A percentile compares a stretch with the other conserved stretches of the same genome.
Conservation (phyloP, 2,797 vertebrate species). For the Hylomyscus alleni region DNA sequence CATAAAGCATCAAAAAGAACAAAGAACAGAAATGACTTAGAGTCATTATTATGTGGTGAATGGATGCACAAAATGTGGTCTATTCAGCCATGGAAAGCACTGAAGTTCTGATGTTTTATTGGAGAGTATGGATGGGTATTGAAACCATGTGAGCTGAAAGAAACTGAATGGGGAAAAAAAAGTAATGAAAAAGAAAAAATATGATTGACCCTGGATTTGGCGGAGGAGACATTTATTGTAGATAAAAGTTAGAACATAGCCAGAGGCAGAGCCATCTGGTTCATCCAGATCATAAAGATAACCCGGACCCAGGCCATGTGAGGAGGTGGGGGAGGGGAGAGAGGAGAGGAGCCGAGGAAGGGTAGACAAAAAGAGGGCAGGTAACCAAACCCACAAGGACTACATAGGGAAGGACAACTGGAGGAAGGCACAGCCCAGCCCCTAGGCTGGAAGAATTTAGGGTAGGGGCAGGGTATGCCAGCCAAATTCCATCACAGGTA, state of each 20-base stretch:
- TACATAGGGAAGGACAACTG: neutral
- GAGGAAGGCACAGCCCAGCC: neutral
- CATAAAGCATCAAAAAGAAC: neutral
- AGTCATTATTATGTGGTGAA: accelerated
- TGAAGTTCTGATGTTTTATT: neutral
- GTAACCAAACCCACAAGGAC: neutral
- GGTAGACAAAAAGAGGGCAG: no score
- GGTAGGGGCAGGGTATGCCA: neutral
- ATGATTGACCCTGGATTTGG: neutral
- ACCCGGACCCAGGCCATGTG: neutral
- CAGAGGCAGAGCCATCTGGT: neutral
- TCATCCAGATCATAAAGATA: neutral
- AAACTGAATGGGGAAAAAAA: neutral
- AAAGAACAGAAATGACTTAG: neutral
- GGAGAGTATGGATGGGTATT: neutral
- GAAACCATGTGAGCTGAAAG: neutral
- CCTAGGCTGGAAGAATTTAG: neutral
- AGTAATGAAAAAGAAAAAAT: neutral
- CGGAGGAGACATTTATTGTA: neutral
- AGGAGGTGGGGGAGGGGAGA: neutral
- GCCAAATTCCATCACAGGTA: neutral
- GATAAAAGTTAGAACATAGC: neutral
- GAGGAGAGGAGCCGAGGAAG: neutral
- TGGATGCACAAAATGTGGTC: neutral
- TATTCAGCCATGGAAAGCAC: neutral